Percentiles rank a stretch among this genome's conserved stretches.
Evolutionary conservation across 1,140 invertebrate species (phyloP).

Genomic region (Magallana gigas): DNA sequence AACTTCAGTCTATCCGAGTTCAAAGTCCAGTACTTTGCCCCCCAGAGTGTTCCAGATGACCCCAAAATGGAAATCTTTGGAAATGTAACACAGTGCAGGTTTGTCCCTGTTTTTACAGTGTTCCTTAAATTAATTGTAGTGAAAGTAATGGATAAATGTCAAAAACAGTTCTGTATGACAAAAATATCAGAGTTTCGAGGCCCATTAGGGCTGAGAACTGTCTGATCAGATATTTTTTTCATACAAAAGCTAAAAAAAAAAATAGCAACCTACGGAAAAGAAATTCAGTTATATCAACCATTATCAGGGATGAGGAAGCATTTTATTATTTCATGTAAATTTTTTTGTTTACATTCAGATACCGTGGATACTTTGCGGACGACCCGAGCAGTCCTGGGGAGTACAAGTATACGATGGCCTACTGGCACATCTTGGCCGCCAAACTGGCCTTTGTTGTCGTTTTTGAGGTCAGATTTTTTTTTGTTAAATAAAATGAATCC

Average conservation of each 20-base stretch:
- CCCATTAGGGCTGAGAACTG: too few relatives aligned
- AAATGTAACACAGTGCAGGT: constrained; percentile 84
- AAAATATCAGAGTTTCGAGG: too few relatives aligned
- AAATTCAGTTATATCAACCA: too few relatives aligned
- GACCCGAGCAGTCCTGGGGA: constrained; percentile 47
- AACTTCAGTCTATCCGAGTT: constrained; percentile 92
- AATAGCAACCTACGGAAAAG: too few relatives aligned
- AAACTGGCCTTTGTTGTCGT: constrained; percentile 94
- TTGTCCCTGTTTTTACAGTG: constrained; percentile 46
- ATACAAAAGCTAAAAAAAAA: too few relatives aligned
- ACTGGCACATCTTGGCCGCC: constrained; percentile 97
- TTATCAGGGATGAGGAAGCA: too few relatives aligned
- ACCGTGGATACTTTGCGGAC: constrained; percentile 67
- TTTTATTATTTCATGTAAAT: neutral
- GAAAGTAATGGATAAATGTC: too few relatives aligned
- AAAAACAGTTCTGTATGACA: too few relatives aligned
- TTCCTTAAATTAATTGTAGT: too few relatives aligned
- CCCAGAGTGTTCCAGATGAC: constrained; percentile 67
- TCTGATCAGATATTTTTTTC: too few relatives aligned
- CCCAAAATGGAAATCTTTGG: constrained; percentile 64
- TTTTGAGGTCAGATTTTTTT: constrained; percentile 87
- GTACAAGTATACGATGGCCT: constrained; percentile 87
- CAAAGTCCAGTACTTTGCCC: constrained; percentile 85
- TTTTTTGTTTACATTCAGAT: constrained; percentile 62
- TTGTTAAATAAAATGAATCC: too few relatives aligned